These are phyloP conservation scores for Amphipoea lucens DNA, from an alignment of 2,888 invertebrate species.

Conservation along the genomic window DNA sequence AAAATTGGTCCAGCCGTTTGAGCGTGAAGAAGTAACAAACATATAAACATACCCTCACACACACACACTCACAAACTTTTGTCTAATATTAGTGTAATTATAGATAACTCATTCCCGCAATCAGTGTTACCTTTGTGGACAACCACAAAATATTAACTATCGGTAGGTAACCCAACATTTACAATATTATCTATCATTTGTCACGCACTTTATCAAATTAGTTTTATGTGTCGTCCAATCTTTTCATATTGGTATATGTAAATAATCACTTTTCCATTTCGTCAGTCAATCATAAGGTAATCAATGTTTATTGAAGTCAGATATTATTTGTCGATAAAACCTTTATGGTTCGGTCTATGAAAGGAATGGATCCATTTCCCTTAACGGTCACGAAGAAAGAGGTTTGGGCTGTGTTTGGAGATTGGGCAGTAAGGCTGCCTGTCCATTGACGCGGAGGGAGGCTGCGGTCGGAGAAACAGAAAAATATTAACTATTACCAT, in stretches of 20 bases:
- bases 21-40: no score
- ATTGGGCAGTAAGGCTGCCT: neutral
- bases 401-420: neutral
- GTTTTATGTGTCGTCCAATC: constrained; percentile 14
- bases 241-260: constrained; percentile 14
- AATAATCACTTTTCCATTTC: constrained; percentile 41
- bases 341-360: constrained; percentile 2
- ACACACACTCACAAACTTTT: no score
- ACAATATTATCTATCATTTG: constrained; percentile 19
- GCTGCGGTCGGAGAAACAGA: no score
- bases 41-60: no score
- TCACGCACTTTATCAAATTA: constrained; percentile 51
- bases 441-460: no score
- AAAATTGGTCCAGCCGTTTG: no score
- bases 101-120: neutral
- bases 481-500: no score
- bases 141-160: constrained; percentile 2
- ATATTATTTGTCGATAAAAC: constrained; percentile 1
- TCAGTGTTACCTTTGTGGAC: constrained; percentile 3
- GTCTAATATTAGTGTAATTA: no score
- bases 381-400: neutral
- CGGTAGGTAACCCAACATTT: neutral
- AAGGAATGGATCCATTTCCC: neutral
- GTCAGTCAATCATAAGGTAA: neutral
- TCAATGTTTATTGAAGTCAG: constrained; percentile 17